A percentile compares a stretch with the other conserved stretches of the same genome.
phyloP scores from a whole-genome alignment of 92 coral and sea anemone species.

The Bergia sp. region DNA sequence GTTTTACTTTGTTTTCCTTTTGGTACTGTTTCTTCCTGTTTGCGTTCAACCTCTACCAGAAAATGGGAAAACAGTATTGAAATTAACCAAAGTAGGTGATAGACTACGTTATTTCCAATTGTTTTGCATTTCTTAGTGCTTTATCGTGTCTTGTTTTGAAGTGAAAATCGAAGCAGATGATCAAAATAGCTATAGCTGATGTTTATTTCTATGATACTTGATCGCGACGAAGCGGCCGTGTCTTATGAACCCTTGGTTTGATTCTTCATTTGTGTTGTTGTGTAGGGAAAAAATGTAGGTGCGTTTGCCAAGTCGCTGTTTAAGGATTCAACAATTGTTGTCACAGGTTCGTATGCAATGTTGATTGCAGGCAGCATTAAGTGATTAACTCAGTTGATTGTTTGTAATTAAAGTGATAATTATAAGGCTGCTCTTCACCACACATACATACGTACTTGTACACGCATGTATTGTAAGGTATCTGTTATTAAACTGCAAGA shows the following conservation, averaged over 20 bases:
- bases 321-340: neutral
- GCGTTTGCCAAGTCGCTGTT: neutral
- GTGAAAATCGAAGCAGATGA: neutral
- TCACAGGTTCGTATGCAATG: neutral
- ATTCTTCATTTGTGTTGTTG: neutral
- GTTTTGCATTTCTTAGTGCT: neutral
- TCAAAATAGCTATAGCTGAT: neutral
- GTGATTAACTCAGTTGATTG: too few relatives aligned
- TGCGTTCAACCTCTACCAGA: neutral
- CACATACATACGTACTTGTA: too few relatives aligned
- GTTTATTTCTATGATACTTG: neutral
- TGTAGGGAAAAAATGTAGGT: neutral
- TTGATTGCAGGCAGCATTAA: too few relatives aligned
- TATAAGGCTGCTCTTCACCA: too few relatives aligned
- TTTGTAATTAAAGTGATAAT: neutral
- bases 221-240: neutral
- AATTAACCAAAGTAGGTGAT: neutral
- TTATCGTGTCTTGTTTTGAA: neutral
- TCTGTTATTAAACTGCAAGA: too few relatives aligned
- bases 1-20: neutral
- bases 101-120: neutral
- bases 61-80: neutral
- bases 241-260: neutral
- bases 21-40: neutral
- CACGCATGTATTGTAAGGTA: too few relatives aligned